Base-by-base conservation (phyloP, 2,797 vertebrate genomes). In the Neosalanx taihuensis region DNA sequence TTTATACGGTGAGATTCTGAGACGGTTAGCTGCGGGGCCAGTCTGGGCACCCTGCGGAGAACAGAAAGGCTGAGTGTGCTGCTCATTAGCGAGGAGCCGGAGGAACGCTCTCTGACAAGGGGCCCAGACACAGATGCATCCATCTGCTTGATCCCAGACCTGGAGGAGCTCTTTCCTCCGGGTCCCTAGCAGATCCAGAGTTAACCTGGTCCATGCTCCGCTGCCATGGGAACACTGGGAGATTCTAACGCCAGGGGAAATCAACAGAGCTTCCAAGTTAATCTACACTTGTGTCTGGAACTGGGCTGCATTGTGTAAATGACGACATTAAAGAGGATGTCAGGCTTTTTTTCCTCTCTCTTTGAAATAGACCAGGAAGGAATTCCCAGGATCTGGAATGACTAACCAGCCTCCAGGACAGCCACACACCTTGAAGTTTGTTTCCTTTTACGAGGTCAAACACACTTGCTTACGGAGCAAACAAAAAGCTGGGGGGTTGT, bases 1-100 rank as follows among this genome's bases (percentile, higher is more conserved):
- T 79, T 81, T 84, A 79, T 72, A 59, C 37, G 78, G 18, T 62
- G 86, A 85, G 88, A 82, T 89, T 81, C 83, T 86, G 73, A 78
- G 79, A 77, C 83, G 75, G 86, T 90, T 88, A 89, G 77, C 83
- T 29, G 77, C 73, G 72, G 79, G 85, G 81, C 86, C 86, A 79
- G 81, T 82, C 81, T 80, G 76, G 77, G 79, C 73, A 69, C 87
- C 89, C 87, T 76, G 84, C 20, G 31, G 88, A 78, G 88, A 87
- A 78, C 67, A 10, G 57, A 51, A 41, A 51, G 57, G 70, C 65
- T 61, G 68, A 67, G 46, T 84, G 84, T 90, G 86, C 81, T 85
- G 82, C 83, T 89, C 80, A 83, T 92, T 90, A 87, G 79, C 74
- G 83, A 82, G 72, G 76, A 73, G 72, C 10, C 2, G 3, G 41